Evolutionary conservation across 2,888 invertebrate genomes (phyloP).

Genomic region (Chloroclystis v-ata): DNA sequence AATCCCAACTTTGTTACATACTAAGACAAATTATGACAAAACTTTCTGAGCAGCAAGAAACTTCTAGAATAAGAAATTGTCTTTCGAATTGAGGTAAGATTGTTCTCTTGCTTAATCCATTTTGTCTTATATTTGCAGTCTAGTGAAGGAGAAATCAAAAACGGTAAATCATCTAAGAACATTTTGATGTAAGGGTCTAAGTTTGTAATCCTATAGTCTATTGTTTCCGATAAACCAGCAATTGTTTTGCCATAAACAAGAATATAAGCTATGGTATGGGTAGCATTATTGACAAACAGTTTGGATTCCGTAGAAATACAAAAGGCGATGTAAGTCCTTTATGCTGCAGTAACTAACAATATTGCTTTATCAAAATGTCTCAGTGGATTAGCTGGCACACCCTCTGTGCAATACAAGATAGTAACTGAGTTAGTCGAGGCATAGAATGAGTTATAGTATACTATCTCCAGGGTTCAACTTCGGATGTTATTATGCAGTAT

Average conservation of each 20-base stretch:
- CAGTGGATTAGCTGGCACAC: conserved; percentile 13
- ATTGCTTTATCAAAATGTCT: conserved; percentile 17
- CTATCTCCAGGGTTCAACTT: conserved; percentile 7
- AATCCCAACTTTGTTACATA: conserved; percentile 17
- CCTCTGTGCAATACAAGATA: conserved; percentile 19
- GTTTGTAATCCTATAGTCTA: neutral
- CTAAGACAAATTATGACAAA: conserved; percentile 20
- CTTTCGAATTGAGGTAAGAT: conserved; percentile 1
- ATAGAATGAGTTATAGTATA: neutral
- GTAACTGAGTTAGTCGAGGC: conserved; percentile 14
- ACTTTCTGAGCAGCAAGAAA: conserved; percentile 9
- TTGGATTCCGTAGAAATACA: conserved; percentile 1
- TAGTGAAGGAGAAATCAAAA: neutral
- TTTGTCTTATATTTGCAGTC: neutral
- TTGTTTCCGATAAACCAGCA: neutral
- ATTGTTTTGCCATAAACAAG: conserved; percentile 1
- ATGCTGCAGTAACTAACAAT: conserved; percentile 2
- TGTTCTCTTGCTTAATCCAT: neutral
- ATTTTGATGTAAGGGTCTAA: neutral
- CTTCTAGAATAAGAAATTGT: conserved; percentile 1
- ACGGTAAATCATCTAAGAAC: neutral
- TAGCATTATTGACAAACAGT: conserved; percentile 1
- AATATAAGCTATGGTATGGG: neutral
- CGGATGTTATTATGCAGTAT: conserved; percentile 8
- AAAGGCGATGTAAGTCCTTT: neutral